phyloP scores from a whole-genome alignment of 2,113 vertebrate genomes.

The Chlorodrepanis virens region DNA sequence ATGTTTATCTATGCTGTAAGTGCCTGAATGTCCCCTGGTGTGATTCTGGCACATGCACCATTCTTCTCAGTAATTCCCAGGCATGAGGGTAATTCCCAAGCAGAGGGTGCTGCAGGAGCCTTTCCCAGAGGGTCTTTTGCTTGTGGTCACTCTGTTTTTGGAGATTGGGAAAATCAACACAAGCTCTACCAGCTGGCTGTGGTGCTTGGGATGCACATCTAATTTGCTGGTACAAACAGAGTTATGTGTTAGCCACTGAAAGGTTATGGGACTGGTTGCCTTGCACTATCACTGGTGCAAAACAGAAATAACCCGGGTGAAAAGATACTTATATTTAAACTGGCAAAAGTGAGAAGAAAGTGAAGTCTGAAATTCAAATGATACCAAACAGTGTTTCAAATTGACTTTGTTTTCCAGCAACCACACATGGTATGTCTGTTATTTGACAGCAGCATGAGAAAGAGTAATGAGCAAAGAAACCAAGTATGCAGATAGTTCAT shows the following conservation, averaged over 20 bases:
- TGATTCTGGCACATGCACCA: neutral
- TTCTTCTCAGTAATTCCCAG: neutral
- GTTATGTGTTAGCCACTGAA: neutral
- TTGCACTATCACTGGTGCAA: neutral
- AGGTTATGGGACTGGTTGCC: neutral
- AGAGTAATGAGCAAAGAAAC: neutral
- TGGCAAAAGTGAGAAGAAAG: neutral
- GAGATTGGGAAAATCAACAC: neutral
- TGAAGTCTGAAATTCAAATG: neutral
- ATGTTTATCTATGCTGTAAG: neutral
- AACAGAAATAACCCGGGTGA: neutral
- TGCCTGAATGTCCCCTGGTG: neutral
- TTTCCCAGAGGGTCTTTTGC: neutral
- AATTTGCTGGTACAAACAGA: neutral
- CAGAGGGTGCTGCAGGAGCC: neutral
- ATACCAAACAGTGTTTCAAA: neutral
- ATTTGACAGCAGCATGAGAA: neutral
- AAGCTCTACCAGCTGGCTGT: neutral
- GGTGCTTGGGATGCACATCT: neutral
- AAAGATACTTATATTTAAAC: neutral
- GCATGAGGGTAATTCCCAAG: neutral
- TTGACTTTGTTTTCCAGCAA: neutral
- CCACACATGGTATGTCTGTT: neutral
- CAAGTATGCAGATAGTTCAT: neutral
- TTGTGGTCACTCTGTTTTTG: neutral